A percentile compares a stretch with the other conserved stretches of the same genome.
Conservation (phyloP, 1,140 invertebrate species). For the Papilio polytes region DNA sequence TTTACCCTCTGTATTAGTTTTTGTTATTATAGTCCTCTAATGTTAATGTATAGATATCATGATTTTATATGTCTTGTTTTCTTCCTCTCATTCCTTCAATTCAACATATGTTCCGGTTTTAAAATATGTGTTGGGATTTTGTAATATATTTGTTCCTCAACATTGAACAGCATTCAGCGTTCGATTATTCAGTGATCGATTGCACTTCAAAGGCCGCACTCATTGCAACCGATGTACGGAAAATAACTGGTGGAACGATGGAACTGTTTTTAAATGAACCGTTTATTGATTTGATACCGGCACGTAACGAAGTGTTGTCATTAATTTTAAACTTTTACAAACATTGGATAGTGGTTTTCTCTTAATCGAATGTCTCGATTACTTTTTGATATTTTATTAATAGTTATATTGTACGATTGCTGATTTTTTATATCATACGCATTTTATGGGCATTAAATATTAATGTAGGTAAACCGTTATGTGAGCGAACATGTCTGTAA, state of each 20-base stretch:
- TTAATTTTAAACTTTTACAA: slow-evolving; percentile 35
- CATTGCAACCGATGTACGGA: slow-evolving; percentile 32
- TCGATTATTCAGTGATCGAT: slow-evolving; percentile 47
- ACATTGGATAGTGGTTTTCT: slow-evolving; percentile 6
- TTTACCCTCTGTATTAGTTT: too few relatives aligned
- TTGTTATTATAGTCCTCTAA: not conserved
- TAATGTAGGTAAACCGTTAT: not conserved
- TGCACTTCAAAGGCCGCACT: slow-evolving; percentile 44
- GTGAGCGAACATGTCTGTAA: not conserved
- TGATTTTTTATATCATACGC: too few relatives aligned
- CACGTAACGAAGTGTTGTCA: slow-evolving; percentile 30
- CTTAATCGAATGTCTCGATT: slow-evolving; percentile 1
- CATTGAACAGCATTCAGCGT: slow-evolving; percentile 31
- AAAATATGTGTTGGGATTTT: slow-evolving; percentile 8
- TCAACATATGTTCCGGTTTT: not conserved
- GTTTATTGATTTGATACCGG: slow-evolving; percentile 35
- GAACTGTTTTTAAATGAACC: slow-evolving; percentile 39
- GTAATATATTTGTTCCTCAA: slow-evolving; percentile 15
- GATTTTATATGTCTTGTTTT: not conserved
- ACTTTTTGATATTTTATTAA: not conserved
- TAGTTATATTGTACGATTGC: not conserved
- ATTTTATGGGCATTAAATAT: not conserved
- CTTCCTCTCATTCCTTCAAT: too few relatives aligned
- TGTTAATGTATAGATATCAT: not conserved
- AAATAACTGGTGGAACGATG: slow-evolving; percentile 32